These are phyloP conservation scores for Perca schrenkii DNA, from an alignment of 2,113 vertebrate species.

Conservation along the genomic window DNA sequence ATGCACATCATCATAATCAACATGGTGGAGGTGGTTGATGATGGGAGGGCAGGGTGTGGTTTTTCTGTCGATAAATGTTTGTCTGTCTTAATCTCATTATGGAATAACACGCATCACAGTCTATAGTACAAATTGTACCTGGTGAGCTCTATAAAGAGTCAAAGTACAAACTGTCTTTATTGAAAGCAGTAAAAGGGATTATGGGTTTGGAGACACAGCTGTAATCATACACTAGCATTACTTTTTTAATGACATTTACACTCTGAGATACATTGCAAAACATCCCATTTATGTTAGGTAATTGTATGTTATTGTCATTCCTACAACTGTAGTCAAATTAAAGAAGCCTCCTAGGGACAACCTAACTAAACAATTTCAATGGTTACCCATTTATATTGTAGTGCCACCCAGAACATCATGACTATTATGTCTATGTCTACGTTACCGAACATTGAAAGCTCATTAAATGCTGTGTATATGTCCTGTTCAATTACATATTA, in stretches of 20 bases:
- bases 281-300: neutral
- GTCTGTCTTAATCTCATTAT: neutral
- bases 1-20: conserved; percentile 11
- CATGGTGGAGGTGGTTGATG: neutral
- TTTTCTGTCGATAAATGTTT: neutral
- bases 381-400: neutral
- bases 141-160: conserved; percentile 8
- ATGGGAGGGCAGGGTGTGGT: neutral
- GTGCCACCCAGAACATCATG: neutral
- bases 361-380: neutral
- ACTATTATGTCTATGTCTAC: neutral
- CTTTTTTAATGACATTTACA: conserved; percentile 14
- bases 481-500: neutral
- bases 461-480: neutral
- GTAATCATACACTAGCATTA: conserved; percentile 1
- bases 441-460: neutral
- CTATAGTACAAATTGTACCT: neutral
- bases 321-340: neutral
- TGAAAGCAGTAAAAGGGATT: conserved; percentile 45
- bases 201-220: neutral
- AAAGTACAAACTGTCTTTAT: conserved; percentile 59
- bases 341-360: neutral
- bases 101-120: neutral
- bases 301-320: neutral
- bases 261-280: neutral